Evolutionary conservation across 2,113 vertebrate genomes (phyloP).

Genomic region (Saimiri boliviensis): DNA sequence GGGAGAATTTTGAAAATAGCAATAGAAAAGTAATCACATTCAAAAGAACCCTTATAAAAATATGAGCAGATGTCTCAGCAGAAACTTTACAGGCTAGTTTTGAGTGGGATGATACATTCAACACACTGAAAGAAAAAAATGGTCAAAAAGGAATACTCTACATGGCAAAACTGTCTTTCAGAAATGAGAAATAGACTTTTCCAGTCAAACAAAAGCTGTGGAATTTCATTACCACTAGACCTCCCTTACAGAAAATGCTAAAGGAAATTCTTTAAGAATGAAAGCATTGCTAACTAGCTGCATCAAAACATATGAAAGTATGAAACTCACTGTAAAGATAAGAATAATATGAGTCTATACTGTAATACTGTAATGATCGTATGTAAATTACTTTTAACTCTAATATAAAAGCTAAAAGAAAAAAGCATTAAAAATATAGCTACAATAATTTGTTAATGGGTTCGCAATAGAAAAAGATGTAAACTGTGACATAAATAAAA

Average conservation of each 20-base stretch:
- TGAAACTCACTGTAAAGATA: background rate
- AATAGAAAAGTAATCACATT: background rate
- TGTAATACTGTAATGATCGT: background rate
- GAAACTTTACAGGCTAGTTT: background rate
- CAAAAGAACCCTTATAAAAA: background rate
- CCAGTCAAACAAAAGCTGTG: background rate
- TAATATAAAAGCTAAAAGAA: background rate
- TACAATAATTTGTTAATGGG: background rate
- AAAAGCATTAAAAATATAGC: background rate
- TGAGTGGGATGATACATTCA: background rate
- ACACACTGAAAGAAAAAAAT: background rate
- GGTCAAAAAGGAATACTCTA: background rate
- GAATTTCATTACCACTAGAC: background rate
- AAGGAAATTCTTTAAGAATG: background rate
- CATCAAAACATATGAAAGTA: background rate
- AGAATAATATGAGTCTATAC: background rate
- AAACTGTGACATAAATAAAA: background rate
- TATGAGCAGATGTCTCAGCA: background rate
- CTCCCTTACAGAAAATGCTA: background rate
- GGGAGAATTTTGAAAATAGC: background rate
- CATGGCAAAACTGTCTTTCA: background rate
- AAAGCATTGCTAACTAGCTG: background rate
- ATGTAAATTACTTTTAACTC: background rate
- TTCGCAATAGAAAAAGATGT: background rate
- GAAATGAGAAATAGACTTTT: background rate